A percentile compares a stretch with the other conserved stretches of the same genome.
Evolutionary conservation across 1,140 invertebrate species (phyloP).

Genomic region (Ceratoteleas bidentatus): DNA sequence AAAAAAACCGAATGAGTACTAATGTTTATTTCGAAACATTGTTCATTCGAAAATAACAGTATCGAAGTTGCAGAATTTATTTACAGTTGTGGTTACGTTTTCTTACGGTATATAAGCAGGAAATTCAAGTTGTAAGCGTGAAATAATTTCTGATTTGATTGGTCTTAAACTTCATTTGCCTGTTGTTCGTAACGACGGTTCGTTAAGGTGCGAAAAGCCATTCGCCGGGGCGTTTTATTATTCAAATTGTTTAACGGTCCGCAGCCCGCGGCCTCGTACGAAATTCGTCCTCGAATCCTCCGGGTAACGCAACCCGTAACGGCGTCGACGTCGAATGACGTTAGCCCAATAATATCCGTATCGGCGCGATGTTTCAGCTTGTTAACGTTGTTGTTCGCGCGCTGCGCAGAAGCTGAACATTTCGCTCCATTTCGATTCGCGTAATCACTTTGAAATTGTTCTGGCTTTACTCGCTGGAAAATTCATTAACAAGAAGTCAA

Average conservation of each 20-base stretch:
- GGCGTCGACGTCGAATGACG: constrained; percentile 62
- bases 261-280: constrained; percentile 20
- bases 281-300: constrained; percentile 59
- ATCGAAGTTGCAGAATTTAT: too few species aligned
- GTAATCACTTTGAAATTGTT: constrained; percentile 39
- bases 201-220: background rate
- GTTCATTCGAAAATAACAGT: too few species aligned
- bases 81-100: too few species aligned
- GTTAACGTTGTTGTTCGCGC: constrained; percentile 28
- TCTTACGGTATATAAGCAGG: too few species aligned
- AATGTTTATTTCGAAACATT: too few species aligned
- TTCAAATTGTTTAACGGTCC: constrained; percentile 11
- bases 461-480: background rate
- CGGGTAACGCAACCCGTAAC: constrained; percentile 63
- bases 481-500: constrained; percentile 40
- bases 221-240: constrained; percentile 10
- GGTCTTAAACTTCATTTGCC: too few species aligned
- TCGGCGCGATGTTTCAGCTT: constrained; percentile 8
- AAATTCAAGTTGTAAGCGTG: too few species aligned
- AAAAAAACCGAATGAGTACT: too few species aligned
- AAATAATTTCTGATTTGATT: too few species aligned
- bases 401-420: constrained; percentile 13
- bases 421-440: constrained; percentile 27
- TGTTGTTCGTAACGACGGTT: too few species aligned
- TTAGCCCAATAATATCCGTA: constrained; percentile 67